Conservation (phyloP, 2,888 invertebrate genomes). For the Dryococelus australis region DNA sequence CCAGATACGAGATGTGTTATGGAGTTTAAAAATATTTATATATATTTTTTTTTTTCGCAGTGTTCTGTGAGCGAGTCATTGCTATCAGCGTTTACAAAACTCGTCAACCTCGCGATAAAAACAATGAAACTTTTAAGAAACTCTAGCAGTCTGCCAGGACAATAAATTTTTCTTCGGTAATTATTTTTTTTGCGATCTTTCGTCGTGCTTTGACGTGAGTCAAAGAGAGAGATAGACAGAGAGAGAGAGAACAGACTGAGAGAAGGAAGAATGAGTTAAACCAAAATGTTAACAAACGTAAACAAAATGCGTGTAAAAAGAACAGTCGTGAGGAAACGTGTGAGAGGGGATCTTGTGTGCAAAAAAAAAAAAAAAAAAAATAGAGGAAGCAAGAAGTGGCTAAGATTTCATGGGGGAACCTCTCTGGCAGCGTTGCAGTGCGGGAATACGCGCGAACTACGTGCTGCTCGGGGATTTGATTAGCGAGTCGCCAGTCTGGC, state of each 20-base stretch:
- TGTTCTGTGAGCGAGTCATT: too few relatives aligned
- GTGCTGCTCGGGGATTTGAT: too few relatives aligned
- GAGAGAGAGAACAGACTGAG: slow-evolving; percentile 31
- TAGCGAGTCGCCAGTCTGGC: too few relatives aligned
- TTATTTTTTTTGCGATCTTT: not conserved
- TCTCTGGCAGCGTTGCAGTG: not conserved
- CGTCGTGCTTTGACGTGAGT: not conserved
- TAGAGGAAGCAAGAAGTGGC: not conserved
- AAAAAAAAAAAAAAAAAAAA: too few relatives aligned
- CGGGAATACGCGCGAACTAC: too few relatives aligned
- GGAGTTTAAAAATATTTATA: too few relatives aligned
- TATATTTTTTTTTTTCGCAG: too few relatives aligned
- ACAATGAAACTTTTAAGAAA: not conserved
- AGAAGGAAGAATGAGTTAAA: slow-evolving; percentile 11
- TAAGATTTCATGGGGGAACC: not conserved
- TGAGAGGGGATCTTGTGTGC: not conserved
- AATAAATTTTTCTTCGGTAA: not conserved
- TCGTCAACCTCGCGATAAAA: too few relatives aligned
- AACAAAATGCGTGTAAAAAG: not conserved
- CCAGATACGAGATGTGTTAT: too few relatives aligned
- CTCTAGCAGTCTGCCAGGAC: not conserved
- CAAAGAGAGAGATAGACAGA: slow-evolving; percentile 31
- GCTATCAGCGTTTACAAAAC: too few relatives aligned
- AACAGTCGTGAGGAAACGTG: not conserved
- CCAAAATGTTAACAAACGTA: not conserved